Evolutionary conservation across 2,888 invertebrate species (phyloP).

Genomic region (Drosophila peninsularis): DNA sequence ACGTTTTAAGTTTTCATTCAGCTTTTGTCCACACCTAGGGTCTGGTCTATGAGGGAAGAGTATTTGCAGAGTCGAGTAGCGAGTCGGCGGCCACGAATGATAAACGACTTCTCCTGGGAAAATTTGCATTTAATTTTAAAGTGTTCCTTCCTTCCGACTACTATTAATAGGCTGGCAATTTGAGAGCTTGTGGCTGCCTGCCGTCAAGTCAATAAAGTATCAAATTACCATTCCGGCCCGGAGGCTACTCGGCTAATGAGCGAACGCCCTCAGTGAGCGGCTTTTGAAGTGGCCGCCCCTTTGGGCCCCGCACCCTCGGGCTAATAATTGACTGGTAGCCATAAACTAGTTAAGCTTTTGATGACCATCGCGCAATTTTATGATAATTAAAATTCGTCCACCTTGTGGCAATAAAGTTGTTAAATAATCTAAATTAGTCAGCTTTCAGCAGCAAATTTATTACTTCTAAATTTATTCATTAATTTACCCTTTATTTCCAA

Average conservation of each 20-base stretch:
- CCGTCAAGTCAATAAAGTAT: slow-evolving; percentile 52
- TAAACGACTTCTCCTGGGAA: slow-evolving; percentile 40
- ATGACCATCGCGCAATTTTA: slow-evolving; percentile 8
- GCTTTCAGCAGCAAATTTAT: too few relatives aligned
- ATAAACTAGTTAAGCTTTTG: slow-evolving; percentile 10
- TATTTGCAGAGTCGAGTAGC: slow-evolving; percentile 7
- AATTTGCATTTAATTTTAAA: slow-evolving; percentile 71
- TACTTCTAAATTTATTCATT: neutral
- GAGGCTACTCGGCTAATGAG: slow-evolving; percentile 56
- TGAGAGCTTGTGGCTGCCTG: slow-evolving; percentile 2
- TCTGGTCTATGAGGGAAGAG: neutral
- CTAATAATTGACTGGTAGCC: slow-evolving; percentile 8
- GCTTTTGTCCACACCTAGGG: slow-evolving; percentile 12
- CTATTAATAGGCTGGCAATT: slow-evolving; percentile 31
- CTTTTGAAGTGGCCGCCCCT: slow-evolving; percentile 43
- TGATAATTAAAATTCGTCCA: slow-evolving; percentile 44
- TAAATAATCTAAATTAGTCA: too few relatives aligned
- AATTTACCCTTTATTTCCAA: neutral
- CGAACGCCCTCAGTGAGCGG: slow-evolving; percentile 35
- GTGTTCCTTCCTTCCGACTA: slow-evolving; percentile 15
- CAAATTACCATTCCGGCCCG: slow-evolving; percentile 63
- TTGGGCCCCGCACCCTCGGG: too few relatives aligned
- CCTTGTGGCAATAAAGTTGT: slow-evolving; percentile 16
- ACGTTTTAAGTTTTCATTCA: slow-evolving; percentile 10
- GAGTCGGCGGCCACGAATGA: slow-evolving; percentile 33